Base-by-base conservation (phyloP, 2,797 vertebrate species). In the Poeciliopsis infans region DNA sequence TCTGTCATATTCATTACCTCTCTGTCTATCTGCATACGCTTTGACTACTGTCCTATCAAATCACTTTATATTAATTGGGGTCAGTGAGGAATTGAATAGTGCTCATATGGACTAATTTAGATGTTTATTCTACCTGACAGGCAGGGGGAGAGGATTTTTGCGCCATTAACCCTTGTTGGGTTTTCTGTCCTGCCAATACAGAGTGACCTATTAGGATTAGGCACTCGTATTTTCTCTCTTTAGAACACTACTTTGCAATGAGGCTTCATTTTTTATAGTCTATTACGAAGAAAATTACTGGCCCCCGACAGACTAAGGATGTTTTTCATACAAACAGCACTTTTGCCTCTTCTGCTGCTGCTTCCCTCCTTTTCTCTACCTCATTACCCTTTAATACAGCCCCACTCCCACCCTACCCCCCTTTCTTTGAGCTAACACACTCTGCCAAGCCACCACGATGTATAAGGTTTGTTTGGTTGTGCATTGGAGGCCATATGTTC, bases 11-110 rank as follows among this genome's bases (percentile, higher is more conserved):
- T 77, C 55, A 78, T 61, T 55, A 49, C 70, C 72, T 72, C 72
- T 59, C 33, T 33, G 39, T 77, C 20, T 74, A 57, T 39, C 36
- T 46, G 16, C 2, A 1, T 28, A 82, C 71, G 80, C 76, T 84
- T 78, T 86, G 77, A 85, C 79, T 91, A 77, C 20, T 85, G 69
- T 69, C 47, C 75, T 70, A 41, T n/a, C 1, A 82, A 90, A 88
- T 94, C 89, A 89, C n/a, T 86, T 86, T 79, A 72, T 57, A 51
- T 91, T 93, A 94, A 94, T 93, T 93, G 90, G 85, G 93, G 93
- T 93, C 91, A 89, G 87, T 71, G 78, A 79, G 79, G 81, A 92
- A 91, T 89, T 81, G 70, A 89, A 92, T 89, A 80, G 85, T 0
- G 28, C 89, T 90, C 88, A 88, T 83, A 85, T 80, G 84, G 87